These are phyloP conservation scores for Toxostoma redivivum DNA, from an alignment of 2,113 vertebrate genomes.

Conservation along the genomic window DNA sequence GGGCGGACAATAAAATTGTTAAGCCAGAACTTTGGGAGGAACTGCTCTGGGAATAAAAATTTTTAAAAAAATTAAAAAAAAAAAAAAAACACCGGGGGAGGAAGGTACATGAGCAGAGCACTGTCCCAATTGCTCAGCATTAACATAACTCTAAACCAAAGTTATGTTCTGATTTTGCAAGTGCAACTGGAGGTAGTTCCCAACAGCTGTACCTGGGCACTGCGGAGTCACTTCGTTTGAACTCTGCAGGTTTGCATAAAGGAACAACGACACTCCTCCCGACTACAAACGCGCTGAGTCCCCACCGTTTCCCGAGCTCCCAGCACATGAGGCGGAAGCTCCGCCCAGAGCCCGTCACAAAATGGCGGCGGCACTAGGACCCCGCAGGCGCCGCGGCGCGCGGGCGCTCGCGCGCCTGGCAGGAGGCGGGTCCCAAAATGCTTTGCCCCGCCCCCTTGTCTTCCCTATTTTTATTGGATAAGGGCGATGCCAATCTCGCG, in stretches of 20 bases:
- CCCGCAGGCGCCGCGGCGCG: rapidly evolving
- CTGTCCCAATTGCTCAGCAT: rapidly evolving
- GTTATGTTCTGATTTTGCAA: rapidly evolving
- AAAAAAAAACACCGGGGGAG: rapidly evolving
- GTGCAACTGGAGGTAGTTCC: rapidly evolving
- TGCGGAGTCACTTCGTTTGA: rapidly evolving
- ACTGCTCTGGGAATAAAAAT: background rate
- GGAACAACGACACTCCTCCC: rapidly evolving
- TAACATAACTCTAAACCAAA: too few species aligned
- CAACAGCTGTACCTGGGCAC: background rate
- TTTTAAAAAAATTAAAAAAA: too few species aligned
- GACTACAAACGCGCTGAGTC: rapidly evolving
- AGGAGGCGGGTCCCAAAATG: rapidly evolving
- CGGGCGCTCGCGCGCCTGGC: rapidly evolving
- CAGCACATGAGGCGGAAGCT: rapidly evolving
- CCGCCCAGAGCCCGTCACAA: rapidly evolving
- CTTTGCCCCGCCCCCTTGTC: rapidly evolving
- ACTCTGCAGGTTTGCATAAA: rapidly evolving
- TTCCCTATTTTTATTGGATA: rapidly evolving
- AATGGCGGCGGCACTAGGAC: background rate
- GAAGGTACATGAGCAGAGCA: rapidly evolving
- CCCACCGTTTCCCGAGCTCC: rapidly evolving
- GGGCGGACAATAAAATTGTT: background rate
- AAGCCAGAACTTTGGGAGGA: background rate
- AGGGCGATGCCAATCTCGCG: rapidly evolving